Conservation (phyloP, 2,888 invertebrate genomes). For the Yponomeuta cagnagella region DNA sequence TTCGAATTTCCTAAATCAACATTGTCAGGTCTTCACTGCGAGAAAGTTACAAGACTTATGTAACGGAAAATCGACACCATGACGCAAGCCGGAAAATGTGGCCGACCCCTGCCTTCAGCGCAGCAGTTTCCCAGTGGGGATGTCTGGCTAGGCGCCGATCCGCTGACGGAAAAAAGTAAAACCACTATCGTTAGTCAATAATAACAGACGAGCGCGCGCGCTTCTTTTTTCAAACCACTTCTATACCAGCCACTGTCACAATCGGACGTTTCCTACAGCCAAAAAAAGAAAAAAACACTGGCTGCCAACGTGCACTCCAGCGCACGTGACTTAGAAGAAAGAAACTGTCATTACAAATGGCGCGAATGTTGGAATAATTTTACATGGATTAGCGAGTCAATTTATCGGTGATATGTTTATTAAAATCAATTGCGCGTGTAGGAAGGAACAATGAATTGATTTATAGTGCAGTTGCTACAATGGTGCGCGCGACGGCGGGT, state of each 20-base stretch:
- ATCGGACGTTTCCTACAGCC: slow-evolving; percentile 39
- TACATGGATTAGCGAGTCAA: slow-evolving; percentile 33
- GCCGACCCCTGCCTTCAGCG: slow-evolving; percentile 32
- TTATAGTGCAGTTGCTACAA: slow-evolving; percentile 25
- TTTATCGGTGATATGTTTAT: slow-evolving; percentile 29
- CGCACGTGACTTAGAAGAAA: slow-evolving; percentile 17
- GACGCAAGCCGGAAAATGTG: slow-evolving; percentile 36
- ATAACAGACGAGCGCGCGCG: slow-evolving; percentile 47
- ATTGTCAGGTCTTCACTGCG: too few relatives aligned
- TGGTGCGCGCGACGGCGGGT: slow-evolving; percentile 28
- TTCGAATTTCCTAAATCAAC: too few relatives aligned
- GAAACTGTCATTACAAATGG: slow-evolving; percentile 29
- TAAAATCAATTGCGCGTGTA: slow-evolving; percentile 15
- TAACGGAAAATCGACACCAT: too few relatives aligned
- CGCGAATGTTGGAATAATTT: slow-evolving; percentile 20
- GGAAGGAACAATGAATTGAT: slow-evolving; percentile 15
- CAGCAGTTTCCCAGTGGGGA: slow-evolving; percentile 66
- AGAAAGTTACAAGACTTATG: too few relatives aligned
- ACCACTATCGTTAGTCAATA: slow-evolving; percentile 64
- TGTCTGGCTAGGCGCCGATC: slow-evolving; percentile 39
- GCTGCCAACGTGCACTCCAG: slow-evolving; percentile 15
- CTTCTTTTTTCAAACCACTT: slow-evolving; percentile 58
- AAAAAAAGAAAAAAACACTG: slow-evolving; percentile 23
- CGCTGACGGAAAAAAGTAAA: slow-evolving; percentile 67
- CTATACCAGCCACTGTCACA: slow-evolving; percentile 51